Evolutionary conservation across 2,113 vertebrate genomes (phyloP).

Genomic region (Albula goreensis): DNA sequence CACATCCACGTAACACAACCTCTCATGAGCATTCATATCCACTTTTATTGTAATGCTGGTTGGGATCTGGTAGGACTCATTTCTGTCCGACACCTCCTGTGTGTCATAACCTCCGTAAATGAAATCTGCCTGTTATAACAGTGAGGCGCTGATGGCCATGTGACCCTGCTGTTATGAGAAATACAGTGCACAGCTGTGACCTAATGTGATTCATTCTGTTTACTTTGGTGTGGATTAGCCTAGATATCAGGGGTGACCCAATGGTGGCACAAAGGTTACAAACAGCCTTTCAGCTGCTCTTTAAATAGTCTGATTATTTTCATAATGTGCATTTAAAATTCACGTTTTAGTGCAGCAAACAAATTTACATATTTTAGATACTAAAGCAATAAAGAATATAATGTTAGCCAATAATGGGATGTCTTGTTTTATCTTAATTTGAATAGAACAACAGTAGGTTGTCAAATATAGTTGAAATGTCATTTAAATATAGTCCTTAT

Average conservation of each 20-base stretch:
- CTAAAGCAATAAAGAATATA: not conserved
- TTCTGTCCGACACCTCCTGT: not conserved
- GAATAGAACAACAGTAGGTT: too few species aligned
- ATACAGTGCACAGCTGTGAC: slow-evolving; percentile 1
- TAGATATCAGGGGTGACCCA: not conserved
- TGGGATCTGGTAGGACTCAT: not conserved
- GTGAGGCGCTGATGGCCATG: not conserved
- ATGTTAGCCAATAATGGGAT: too few species aligned
- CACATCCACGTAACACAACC: too few species aligned
- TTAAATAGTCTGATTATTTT: not conserved
- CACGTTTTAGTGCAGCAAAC: too few species aligned
- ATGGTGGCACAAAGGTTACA: not conserved
- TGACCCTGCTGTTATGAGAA: slow-evolving; percentile 3
- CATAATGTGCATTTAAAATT: not conserved
- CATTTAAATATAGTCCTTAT: too few species aligned
- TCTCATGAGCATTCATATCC: not conserved
- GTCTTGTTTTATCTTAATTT: too few species aligned
- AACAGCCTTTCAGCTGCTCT: not conserved
- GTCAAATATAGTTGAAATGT: too few species aligned
- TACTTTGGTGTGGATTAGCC: slow-evolving; percentile 3
- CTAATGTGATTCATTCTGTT: not conserved
- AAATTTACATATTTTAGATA: not conserved
- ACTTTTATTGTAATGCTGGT: not conserved
- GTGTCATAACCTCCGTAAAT: not conserved
- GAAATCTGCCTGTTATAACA: not conserved